A percentile compares a stretch with the other conserved stretches of the same genome.
These are phyloP conservation scores for Euclidia mi DNA, from an alignment of 2,888 invertebrate genomes.

Conservation along the genomic window DNA sequence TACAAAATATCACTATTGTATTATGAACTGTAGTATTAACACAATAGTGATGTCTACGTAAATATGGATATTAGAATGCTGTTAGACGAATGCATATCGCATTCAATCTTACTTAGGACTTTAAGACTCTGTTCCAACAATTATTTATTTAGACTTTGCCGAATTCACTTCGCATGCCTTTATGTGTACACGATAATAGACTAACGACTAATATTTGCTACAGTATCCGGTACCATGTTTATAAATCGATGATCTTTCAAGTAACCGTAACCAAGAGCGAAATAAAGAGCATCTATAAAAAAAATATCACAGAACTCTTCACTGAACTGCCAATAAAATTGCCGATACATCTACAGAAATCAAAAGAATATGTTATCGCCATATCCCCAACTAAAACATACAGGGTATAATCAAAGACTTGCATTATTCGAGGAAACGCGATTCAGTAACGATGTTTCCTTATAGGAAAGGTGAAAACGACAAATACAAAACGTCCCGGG, in stretches of 20 bases:
- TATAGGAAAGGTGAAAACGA: constrained; percentile 44
- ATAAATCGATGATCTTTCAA: neutral
- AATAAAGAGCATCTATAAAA: constrained; percentile 1
- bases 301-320: constrained; percentile 2
- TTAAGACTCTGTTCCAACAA: too few species aligned
- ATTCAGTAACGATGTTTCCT: constrained; percentile 48
- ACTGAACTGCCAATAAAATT: neutral
- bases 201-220: too few species aligned
- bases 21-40: too few species aligned
- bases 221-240: neutral
- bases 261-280: neutral
- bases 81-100: too few species aligned
- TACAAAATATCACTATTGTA: too few species aligned
- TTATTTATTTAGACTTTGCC: too few species aligned
- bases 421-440: constrained; percentile 45
- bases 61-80: too few species aligned
- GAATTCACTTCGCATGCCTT: too few species aligned
- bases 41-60: too few species aligned
- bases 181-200: too few species aligned
- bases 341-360: constrained; percentile 3
- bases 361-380: constrained; percentile 26
- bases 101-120: too few species aligned
- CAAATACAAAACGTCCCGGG: constrained; percentile 34
- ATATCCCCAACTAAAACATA: constrained; percentile 32
- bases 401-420: constrained; percentile 35